These are phyloP conservation scores for Lutjanus erythropterus DNA, from an alignment of 2,113 vertebrate species.

Conservation along the genomic window DNA sequence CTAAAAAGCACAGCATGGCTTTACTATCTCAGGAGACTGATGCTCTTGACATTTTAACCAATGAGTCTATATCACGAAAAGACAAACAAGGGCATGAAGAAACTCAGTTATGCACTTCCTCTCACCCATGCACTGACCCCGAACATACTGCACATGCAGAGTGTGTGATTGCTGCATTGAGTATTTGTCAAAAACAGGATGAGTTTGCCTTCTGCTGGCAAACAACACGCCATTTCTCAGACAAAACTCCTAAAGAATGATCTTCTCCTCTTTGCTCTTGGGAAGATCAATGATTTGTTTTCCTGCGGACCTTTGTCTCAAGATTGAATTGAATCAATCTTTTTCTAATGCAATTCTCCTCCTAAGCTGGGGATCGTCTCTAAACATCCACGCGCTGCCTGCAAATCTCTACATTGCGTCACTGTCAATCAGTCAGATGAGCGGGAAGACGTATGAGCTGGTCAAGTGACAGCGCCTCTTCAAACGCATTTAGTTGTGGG, in stretches of 20 bases:
- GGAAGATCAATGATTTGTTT: constrained; percentile 64
- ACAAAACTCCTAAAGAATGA: constrained; percentile 35
- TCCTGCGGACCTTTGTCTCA: constrained; percentile 36
- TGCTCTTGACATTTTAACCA: constrained; percentile 74
- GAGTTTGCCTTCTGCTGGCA: constrained; percentile 20
- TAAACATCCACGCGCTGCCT: neutral
- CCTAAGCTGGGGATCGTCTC: neutral
- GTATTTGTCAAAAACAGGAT: constrained; percentile 28
- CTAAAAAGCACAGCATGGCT: constrained; percentile 39
- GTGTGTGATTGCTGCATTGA: neutral
- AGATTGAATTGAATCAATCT: constrained; percentile 56
- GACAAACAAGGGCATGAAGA: constrained; percentile 63
- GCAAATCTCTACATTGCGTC: constrained; percentile 16
- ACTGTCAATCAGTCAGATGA: constrained; percentile 1
- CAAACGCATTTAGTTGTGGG: constrained; percentile 3
- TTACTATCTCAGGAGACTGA: constrained; percentile 50
- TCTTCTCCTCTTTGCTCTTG: constrained; percentile 39
- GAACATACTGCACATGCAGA: constrained; percentile 8
- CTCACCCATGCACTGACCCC: constrained; percentile 2
- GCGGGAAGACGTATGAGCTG: neutral
- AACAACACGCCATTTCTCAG: constrained; percentile 20
- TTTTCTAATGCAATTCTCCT: constrained; percentile 38
- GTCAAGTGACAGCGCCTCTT: constrained; percentile 22
- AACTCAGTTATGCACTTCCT: constrained; percentile 5
- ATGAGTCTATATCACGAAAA: constrained; percentile 33